Conservation (phyloP, 2,113 vertebrate genomes). For the Jacana jacana region DNA sequence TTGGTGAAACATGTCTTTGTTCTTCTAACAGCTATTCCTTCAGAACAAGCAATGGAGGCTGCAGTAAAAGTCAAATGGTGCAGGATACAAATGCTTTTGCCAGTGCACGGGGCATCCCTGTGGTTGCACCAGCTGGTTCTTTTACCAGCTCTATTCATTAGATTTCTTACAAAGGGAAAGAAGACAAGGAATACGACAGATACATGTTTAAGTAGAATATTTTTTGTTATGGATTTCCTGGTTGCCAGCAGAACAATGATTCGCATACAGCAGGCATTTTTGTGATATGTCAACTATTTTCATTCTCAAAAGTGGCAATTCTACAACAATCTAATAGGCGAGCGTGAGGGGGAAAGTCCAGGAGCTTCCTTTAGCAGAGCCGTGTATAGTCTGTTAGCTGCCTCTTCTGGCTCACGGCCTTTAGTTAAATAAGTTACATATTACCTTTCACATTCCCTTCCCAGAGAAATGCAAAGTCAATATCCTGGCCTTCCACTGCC, state of each 20-base stretch:
- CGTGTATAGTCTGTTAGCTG: background rate
- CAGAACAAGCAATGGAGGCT: background rate
- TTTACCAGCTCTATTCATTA: background rate
- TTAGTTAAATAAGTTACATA: conserved; percentile 38
- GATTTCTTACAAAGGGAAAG: background rate
- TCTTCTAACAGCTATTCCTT: background rate
- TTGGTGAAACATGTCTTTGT: background rate
- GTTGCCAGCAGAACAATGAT: background rate
- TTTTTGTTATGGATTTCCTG: background rate
- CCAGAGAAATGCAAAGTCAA: background rate
- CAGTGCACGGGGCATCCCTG: background rate
- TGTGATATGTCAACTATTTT: background rate
- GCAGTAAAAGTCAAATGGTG: background rate
- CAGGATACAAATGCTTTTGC: background rate
- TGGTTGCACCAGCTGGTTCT: background rate
- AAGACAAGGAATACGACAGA: background rate
- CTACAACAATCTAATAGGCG: background rate
- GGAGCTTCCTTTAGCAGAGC: background rate
- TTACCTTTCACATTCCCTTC: conserved; percentile 11
- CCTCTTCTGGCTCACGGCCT: background rate
- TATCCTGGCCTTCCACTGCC: background rate
- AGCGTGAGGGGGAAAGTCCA: background rate
- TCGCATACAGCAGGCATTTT: background rate
- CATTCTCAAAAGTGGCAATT: background rate
- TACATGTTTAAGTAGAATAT: background rate